Conservation (phyloP, 2,888 invertebrate genomes). For the Xylophagus ater region DNA sequence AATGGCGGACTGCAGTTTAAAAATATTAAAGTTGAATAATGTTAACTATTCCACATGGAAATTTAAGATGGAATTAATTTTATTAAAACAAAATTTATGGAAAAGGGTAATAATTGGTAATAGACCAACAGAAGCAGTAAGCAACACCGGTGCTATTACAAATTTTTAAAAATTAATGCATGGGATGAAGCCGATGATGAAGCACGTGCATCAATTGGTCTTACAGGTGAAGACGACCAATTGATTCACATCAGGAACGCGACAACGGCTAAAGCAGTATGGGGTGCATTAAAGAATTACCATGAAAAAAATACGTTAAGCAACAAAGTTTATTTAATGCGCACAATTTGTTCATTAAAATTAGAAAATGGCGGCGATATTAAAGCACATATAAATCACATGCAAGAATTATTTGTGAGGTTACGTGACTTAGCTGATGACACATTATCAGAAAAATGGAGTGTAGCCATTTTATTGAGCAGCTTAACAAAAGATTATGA, state of each 20-base stretch:
- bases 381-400: conserved; percentile 11
- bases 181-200: conserved; percentile 10
- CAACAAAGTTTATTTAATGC: conserved; percentile 16
- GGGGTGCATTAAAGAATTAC: conserved; percentile 11
- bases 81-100: conserved; percentile 14
- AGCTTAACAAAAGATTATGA: conserved; percentile 16
- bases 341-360: conserved; percentile 14
- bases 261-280: conserved; percentile 11
- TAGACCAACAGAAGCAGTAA: not conserved
- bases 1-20: too few species aligned
- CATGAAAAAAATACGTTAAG: conserved; percentile 12
- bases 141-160: not conserved
- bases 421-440: conserved; percentile 11
- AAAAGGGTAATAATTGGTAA: conserved; percentile 2
- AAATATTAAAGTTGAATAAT: conserved; percentile 8
- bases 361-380: conserved; percentile 16
- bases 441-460: conserved; percentile 10
- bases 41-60: conserved; percentile 11
- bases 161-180: not conserved
- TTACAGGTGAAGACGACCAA: conserved; percentile 14
- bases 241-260: conserved; percentile 9
- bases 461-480: conserved; percentile 9
- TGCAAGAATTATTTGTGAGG: conserved; percentile 14
- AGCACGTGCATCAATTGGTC: conserved; percentile 10
- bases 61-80: conserved; percentile 11